phyloP scores from a whole-genome alignment of 2,797 vertebrate species.

The Helostoma temminkii region DNA sequence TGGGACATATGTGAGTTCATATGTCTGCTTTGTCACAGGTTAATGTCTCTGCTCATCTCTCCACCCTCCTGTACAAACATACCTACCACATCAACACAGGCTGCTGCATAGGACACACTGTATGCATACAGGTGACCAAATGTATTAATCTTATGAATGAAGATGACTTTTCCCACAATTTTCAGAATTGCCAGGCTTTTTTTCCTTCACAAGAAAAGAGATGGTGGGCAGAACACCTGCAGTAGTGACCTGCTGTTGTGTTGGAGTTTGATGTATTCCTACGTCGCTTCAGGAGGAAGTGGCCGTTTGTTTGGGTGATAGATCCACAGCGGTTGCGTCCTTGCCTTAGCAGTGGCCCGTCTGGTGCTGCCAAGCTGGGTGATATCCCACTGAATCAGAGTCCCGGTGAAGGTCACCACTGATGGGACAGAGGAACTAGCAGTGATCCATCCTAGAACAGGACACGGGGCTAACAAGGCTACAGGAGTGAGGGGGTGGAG shows the following conservation, averaged over 20 bases:
- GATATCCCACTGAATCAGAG: slow-evolving; percentile 73
- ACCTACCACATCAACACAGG: no score
- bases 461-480: slow-evolving; percentile 52
- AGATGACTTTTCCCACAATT: neutral
- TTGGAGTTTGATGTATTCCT: slow-evolving; percentile 88
- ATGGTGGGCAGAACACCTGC: slow-evolving; percentile 84
- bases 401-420: slow-evolving; percentile 89
- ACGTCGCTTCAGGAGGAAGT: slow-evolving; percentile 84
- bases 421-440: slow-evolving; percentile 86
- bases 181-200: neutral
- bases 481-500: slow-evolving; percentile 15
- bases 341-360: slow-evolving; percentile 87
- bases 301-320: slow-evolving; percentile 95
- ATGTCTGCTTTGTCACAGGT: neutral
- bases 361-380: slow-evolving; percentile 53
- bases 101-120: no score
- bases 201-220: slow-evolving; percentile 27
- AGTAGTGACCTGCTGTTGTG: slow-evolving; percentile 78
- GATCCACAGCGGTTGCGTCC: slow-evolving; percentile 88
- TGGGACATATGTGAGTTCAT: neutral
- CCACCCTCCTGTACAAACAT: neutral
- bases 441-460: slow-evolving; percentile 63
- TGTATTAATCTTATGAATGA: neutral
- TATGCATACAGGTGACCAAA: neutral
- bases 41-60: neutral